Evolutionary conservation across 2,113 vertebrate genomes (phyloP).

Genomic region (Euleptes europaea): DNA sequence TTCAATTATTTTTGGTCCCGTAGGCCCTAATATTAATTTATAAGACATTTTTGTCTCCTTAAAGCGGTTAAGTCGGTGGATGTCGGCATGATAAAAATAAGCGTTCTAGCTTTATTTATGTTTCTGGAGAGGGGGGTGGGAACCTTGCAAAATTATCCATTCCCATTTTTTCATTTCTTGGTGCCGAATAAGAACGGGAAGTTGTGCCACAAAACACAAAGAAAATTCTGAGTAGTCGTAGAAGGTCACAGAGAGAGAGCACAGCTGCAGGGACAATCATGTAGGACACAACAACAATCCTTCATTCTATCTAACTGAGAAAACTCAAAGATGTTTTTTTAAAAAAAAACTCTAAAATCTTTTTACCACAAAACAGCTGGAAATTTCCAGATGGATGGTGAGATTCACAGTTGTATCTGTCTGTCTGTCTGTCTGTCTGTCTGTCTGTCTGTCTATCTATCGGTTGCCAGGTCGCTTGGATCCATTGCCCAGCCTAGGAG

Average conservation of each 20-base stretch:
- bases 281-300: background rate
- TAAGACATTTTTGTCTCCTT: slow-evolving; percentile 23
- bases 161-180: background rate
- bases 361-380: too few relatives aligned
- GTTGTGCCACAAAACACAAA: background rate
- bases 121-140: background rate
- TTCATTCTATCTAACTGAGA: background rate
- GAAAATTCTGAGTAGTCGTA: background rate
- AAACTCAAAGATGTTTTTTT: too few relatives aligned
- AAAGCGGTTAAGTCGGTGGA: background rate
- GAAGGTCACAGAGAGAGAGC: background rate
- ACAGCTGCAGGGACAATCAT: background rate
- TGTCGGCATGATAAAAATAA: rapidly evolving
- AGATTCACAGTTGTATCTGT: too few relatives aligned
- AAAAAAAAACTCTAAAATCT: too few relatives aligned
- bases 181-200: background rate
- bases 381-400: too few relatives aligned
- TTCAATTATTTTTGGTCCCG: background rate
- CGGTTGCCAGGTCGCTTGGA: too few relatives aligned
- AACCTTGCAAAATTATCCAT: background rate
- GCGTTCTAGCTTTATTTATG: background rate
- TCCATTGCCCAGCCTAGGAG: too few relatives aligned
- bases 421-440: too few relatives aligned
- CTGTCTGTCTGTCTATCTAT: too few relatives aligned
- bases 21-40: slow-evolving; percentile 4